A percentile compares a stretch with the other conserved stretches of the same genome.
phyloP scores from a whole-genome alignment of 2,113 vertebrate species.

The Piaya cayana region DNA sequence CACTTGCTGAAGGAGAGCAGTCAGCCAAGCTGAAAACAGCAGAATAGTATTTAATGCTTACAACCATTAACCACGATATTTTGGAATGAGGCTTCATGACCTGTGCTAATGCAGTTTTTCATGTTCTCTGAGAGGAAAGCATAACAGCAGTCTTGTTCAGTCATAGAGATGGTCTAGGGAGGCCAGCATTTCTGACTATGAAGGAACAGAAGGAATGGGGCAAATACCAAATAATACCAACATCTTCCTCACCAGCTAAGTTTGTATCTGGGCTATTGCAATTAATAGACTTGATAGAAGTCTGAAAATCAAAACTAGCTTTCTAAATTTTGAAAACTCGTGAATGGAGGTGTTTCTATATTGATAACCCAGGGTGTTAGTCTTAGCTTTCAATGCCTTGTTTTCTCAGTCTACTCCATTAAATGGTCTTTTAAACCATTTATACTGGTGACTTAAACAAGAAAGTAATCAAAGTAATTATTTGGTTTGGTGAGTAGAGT shows the following conservation, averaged over 20 bases:
- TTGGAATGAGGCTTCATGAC: background rate
- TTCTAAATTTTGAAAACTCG: background rate
- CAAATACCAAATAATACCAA: background rate
- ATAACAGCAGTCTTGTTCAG: background rate
- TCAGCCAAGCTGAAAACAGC: background rate
- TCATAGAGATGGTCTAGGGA: background rate
- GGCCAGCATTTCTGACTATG: background rate
- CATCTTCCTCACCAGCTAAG: background rate
- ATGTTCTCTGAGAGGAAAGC: background rate
- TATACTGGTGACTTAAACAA: background rate
- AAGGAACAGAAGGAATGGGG: background rate
- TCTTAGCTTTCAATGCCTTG: background rate
- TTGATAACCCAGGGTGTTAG: background rate
- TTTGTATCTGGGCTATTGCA: background rate
- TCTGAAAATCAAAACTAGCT: background rate
- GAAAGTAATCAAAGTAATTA: background rate
- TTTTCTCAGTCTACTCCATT: background rate
- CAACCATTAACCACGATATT: background rate
- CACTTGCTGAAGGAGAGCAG: background rate
- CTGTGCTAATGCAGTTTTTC: background rate
- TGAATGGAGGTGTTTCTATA: background rate
- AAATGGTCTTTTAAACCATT: background rate
- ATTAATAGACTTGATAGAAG: background rate
- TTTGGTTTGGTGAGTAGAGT: background rate
- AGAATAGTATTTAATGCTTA: background rate